Evolutionary conservation across 1,140 invertebrate genomes (phyloP).

Genomic region (Aplysia californica): DNA sequence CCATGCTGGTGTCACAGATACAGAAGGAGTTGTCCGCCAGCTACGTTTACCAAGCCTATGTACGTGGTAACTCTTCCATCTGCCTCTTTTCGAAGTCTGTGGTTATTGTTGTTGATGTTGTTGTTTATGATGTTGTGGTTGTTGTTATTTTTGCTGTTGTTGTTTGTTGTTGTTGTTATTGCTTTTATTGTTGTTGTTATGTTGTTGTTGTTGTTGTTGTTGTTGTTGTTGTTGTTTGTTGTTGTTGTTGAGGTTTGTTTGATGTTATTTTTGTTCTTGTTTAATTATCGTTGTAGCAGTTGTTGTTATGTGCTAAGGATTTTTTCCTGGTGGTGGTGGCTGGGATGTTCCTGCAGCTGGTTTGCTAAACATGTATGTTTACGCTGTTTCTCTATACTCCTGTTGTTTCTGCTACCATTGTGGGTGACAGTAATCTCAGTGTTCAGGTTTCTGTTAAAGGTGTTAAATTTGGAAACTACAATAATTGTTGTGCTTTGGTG

Average conservation of each 20-base stretch:
- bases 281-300: not conserved
- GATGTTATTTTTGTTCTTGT: not conserved
- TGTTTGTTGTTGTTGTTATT: too few relatives aligned
- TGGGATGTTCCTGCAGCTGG: not conserved
- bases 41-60: conserved; percentile 72
- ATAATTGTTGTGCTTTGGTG: too few relatives aligned
- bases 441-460: too few relatives aligned
- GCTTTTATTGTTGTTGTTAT: too few relatives aligned
- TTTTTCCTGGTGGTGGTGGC: not conserved
- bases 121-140: too few relatives aligned
- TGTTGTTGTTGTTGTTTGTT: too few relatives aligned
- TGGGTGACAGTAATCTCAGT: too few relatives aligned
- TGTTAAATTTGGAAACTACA: too few relatives aligned
- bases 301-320: not conserved
- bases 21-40: conserved; percentile 85
- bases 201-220: too few relatives aligned
- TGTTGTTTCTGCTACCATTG: too few relatives aligned
- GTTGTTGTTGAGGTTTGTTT: too few relatives aligned
- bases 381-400: not conserved
- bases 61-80: conserved; percentile 35
- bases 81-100: not conserved
- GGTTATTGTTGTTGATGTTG: not conserved
- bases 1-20: conserved; percentile 82
- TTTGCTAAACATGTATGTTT: not conserved
- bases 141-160: too few relatives aligned